Base-by-base conservation (phyloP, 1,140 invertebrate genomes). In the Maconellicoccus hirsutus region DNA sequence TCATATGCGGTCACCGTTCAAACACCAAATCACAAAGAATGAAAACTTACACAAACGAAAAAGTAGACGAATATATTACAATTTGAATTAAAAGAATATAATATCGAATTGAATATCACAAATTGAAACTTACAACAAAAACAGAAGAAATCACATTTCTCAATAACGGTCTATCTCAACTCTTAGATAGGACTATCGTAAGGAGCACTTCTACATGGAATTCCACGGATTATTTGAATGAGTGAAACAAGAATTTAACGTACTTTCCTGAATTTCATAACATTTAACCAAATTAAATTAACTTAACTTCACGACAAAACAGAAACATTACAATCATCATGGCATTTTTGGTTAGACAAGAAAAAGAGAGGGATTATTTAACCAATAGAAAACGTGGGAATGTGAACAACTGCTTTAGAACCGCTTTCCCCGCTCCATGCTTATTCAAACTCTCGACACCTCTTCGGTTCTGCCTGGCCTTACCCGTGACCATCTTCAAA, bases 301-400 rank as follows among this genome's bases (percentile, higher is more conserved):
- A 66, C 61, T 66, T 66, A 66, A 66, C 61, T 23, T 25, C 10
- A 66, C 61, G 61, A 66, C 61, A 23, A 66, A 66, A 66, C 61
- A 25, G 22, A 66, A 66, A 66, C 61, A 66, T 26, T 66, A 66
- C 8, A 66, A 66, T 66, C 61, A 66, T 66, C 61, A 66, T 66
- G 61, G 61, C 61, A 66, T 66, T 66, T 66, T 66, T 66, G 61
- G 61, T 66, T 66, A 66, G 25, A 66, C 61, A 66, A 66, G 61
- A 66, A 66, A 52, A 66, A 66, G 61, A 66, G 61, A 66, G 61
- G 61, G 61, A 66, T 26, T 19, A 19, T 66, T 66, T 25, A 16
- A 23, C 61, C 61, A 66, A 66, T 66, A 66, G 61, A 26, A 25
- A 66, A 66, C 61, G 61, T 66, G 61, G 61, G 61, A 66, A 66